Base-by-base conservation (phyloP, 2,888 invertebrate species). In the Horisme vitalbata region DNA sequence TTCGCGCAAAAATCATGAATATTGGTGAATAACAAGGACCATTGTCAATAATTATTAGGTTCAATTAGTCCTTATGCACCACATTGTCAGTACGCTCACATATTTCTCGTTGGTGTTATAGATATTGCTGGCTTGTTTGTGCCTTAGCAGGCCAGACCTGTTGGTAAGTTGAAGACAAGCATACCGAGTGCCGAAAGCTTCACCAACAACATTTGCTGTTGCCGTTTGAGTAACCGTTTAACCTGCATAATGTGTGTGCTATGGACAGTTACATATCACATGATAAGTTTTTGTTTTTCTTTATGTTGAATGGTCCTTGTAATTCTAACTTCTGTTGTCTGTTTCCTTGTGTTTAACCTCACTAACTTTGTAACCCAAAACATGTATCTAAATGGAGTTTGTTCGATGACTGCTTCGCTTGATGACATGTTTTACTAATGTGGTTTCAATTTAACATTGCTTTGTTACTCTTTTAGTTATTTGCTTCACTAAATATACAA, bases 71-170 rank as follows among this genome's bases (percentile, higher is more conserved):
- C 75, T 71, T 61, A 76, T 64, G 84, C 84, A 83, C 79, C 83
- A 83, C 85, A 84, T 83, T 80, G 77, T 77, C 78, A 79, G 76
- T 79, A 73, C 66, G 61, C 83, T 87, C 71, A 85, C 69, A 75
- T 81, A 70, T 81, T 83, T 87, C 78, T 86, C 77, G 82, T 91
- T 92, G 88, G 86, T 90, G 91, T 92, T 93, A 90, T 93, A 93
- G 93, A 92, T 93, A 89, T 92, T 93, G 92, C 92, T 93, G 92
- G 93, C 93, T 92, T 93, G 92, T 92, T 92, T 93, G 92, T 93
- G 92, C 92, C 92, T 93, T 91, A 90, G 90, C 88, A 92, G 93
- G 93, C 93, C 93, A 92, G 93, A 93, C 91, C 91, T 93, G 89
- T 91, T 93, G 93, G 93, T 93, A 93, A 93, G 93, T 93, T 73